phyloP scores from a whole-genome alignment of 2,113 vertebrate species.

The Notarius quadriscutis region DNA sequence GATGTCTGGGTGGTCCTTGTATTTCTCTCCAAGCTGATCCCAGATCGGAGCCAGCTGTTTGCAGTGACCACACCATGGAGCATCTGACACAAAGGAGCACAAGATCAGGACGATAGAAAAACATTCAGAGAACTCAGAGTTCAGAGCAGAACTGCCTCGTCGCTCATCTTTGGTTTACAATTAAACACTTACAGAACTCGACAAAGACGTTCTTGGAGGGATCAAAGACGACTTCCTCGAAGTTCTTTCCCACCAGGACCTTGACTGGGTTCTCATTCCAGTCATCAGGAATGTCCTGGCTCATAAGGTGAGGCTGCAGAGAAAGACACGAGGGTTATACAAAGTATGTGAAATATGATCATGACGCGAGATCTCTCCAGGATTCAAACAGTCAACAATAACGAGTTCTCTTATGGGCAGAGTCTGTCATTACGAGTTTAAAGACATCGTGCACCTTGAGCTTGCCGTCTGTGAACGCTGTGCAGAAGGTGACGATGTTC shows the following conservation, averaged over 20 bases:
- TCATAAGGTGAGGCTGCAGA: constrained; percentile 93
- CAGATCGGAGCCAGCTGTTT: constrained; percentile 96
- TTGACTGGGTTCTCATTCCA: constrained; percentile 93
- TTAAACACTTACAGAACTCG: constrained; percentile 88
- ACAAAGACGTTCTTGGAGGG: constrained; percentile 91
- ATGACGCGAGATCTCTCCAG: background rate
- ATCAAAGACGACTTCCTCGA: constrained; percentile 90
- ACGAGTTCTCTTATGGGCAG: background rate
- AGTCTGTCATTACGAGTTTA: background rate
- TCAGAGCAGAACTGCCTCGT: background rate
- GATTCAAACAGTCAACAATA: background rate
- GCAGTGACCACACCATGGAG: constrained; percentile 98
- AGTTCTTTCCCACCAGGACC: constrained; percentile 93
- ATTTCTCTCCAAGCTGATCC: constrained; percentile 93
- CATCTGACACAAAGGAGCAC: constrained; percentile 72
- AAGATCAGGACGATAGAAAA: background rate
- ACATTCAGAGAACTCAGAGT: background rate
- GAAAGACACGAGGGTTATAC: background rate
- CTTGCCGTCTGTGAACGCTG: constrained; percentile 86
- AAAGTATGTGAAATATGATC: background rate
- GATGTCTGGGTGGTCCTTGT: constrained; percentile 77
- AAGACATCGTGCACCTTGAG: constrained; percentile 81
- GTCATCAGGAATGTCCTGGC: constrained; percentile 92
- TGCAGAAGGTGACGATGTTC: constrained; percentile 85
- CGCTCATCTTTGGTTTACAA: background rate